A percentile compares a stretch with the other conserved stretches of the same genome.
Conservation (phyloP, 2,113 vertebrate species). For the Phylloscopus trochilus region DNA sequence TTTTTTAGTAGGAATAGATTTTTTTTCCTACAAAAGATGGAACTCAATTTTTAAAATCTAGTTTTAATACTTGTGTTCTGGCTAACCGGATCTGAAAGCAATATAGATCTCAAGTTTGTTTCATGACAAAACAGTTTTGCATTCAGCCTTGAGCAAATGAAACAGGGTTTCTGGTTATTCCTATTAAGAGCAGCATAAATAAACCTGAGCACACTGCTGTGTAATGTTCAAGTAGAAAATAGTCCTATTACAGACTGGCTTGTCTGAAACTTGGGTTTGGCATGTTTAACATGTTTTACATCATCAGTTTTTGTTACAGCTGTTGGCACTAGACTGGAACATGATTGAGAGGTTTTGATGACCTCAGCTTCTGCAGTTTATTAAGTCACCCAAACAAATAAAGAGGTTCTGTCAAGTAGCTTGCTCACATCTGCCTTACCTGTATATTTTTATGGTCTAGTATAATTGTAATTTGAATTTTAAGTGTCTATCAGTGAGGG, state of each 20-base stretch:
- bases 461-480: constrained; percentile 10
- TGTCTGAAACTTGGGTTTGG: constrained; percentile 28
- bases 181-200: constrained; percentile 24
- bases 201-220: not conserved
- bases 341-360: constrained; percentile 55
- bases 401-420: constrained; percentile 25
- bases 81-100: not conserved
- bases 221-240: constrained; percentile 35
- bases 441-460: not conserved
- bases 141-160: not conserved
- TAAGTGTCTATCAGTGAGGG: not conserved
- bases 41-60: not conserved
- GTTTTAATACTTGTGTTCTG: not conserved
- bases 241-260: constrained; percentile 7
- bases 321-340: constrained; percentile 20
- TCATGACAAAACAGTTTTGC: not conserved
- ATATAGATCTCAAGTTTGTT: not conserved
- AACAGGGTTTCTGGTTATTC: not conserved
- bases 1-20: not conserved
- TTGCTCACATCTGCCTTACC: constrained; percentile 14
- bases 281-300: constrained; percentile 47
- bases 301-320: constrained; percentile 49
- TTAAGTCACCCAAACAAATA: constrained; percentile 52
- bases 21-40: not conserved
- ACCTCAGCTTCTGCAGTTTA: constrained; percentile 53